phyloP scores from a whole-genome alignment of 2,888 invertebrate genomes.

The Notocelia uddmanniana region DNA sequence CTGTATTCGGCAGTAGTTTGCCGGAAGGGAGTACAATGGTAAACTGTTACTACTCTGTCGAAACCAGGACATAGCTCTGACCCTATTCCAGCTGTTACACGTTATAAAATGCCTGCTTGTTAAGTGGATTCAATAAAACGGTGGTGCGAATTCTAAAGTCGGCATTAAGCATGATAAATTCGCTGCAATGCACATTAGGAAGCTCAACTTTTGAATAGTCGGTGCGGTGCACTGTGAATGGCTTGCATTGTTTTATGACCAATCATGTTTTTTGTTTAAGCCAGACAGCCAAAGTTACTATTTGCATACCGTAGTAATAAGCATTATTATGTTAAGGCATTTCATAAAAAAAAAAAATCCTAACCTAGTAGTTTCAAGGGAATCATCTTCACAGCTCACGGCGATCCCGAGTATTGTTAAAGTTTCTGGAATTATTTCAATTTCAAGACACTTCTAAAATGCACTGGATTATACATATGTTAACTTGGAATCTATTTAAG shows the following conservation, averaged over 20 bases:
- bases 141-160: constrained; percentile 25
- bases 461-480: constrained; percentile 36
- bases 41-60: constrained; percentile 54
- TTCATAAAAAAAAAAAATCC: constrained; percentile 53
- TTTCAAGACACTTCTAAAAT: constrained; percentile 36
- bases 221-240: constrained; percentile 19
- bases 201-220: constrained; percentile 10
- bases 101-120: constrained; percentile 27
- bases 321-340: constrained; percentile 49
- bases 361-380: constrained; percentile 58
- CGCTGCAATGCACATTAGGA: constrained; percentile 10
- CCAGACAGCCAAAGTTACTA: constrained; percentile 48
- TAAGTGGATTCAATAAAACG: constrained; percentile 22
- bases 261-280: constrained; percentile 52
- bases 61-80: constrained; percentile 52
- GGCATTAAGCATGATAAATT: constrained; percentile 17
- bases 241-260: constrained; percentile 14
- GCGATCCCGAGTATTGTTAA: neutral
- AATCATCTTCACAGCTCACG: constrained; percentile 53
- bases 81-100: constrained; percentile 34
- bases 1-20: constrained; percentile 47
- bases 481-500: constrained; percentile 31
- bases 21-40: constrained; percentile 56
- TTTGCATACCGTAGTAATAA: constrained; percentile 50
- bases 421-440: constrained; percentile 3